phyloP scores from a whole-genome alignment of 2,113 vertebrate genomes.

The human region GRCh38 chr6:98250501-98251000 shows the following conservation, averaged over 20 bases:
- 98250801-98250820: conserved; percentile 70
- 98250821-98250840: conserved; percentile 59
- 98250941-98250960: background rate
- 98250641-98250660: background rate
- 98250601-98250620: background rate
- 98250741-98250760: conserved; percentile 55
- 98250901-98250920: conserved; percentile 16
- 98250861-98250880: conserved; percentile 47
- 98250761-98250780: conserved; percentile 43
- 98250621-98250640: background rate
- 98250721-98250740: conserved; percentile 38
- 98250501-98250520: background rate
- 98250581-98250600: conserved; percentile 33
- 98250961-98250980: conserved; percentile 3
- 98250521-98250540: background rate
- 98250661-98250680: conserved; percentile 23
- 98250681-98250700: conserved; percentile 42
- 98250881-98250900: conserved; percentile 39
- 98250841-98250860: conserved; percentile 58
- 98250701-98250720: conserved; percentile 55
- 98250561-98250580: background rate
- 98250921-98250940: conserved; percentile 44
- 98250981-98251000: background rate
- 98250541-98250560: background rate
- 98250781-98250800: conserved; percentile 69